Base-by-base conservation (phyloP, 2,113 vertebrate species). In the Aegotheles bennettii region DNA sequence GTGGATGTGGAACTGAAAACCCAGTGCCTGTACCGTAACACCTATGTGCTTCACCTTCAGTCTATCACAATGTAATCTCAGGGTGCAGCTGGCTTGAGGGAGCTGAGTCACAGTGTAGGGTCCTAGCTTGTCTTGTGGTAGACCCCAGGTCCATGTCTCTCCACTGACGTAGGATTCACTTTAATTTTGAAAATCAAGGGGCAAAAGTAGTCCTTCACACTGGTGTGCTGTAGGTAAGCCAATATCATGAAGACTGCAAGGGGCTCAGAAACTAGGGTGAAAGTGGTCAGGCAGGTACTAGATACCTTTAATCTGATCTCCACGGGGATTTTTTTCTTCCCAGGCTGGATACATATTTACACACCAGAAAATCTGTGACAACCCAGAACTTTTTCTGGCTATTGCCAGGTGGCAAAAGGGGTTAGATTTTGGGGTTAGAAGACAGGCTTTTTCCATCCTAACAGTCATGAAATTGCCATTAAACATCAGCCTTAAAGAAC, bases 121-220 rank as follows among this genome's bases (percentile, higher is more conserved):
- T 21, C 42, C 38, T 48, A 42, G 3, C 4, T 15, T 1, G 0
- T 20, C 35, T 35, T 19, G 33, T 0, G 2, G 26, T 3, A 21
- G 12, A 31, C 31, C 80, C 65, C 70, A 82, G 19, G 5, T 20
- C 82, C 11, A 2, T 0, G 1, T 54, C 20, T 23, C n/a, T 6
- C 18, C 4, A 3, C 10, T 42, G 50, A 21, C 3, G 1, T 9
- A 33, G 25, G 16, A 8, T 75, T 63, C 8, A 1, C 74, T 56
- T 54, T 28, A 16, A 36, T 63, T 65, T 43, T 61, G 33, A 28
- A 1, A 4, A 26, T 3, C 9, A n/a, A n/a, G 60, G n/a, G 42
- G 24, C 35, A 91, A 45, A 89, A 84, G 31, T 10, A 36, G 16
- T 29, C 42, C 40, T 82, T 77, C 38, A 7, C 7, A 8, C 17